Evolutionary conservation across 2,797 vertebrate genomes (phyloP).

Genomic region (Chiloscyllium punctatum): DNA sequence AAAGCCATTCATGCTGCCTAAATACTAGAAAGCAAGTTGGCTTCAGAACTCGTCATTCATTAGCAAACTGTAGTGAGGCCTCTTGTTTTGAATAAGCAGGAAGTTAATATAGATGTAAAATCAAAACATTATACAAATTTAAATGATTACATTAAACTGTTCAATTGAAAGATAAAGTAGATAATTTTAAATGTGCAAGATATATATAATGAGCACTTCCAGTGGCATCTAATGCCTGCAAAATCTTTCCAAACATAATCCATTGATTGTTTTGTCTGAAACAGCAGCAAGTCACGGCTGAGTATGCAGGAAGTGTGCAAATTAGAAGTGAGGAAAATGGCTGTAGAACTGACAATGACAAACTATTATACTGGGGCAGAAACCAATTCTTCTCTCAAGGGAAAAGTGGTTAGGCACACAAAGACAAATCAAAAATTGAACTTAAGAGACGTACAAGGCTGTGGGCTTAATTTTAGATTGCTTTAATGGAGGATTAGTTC

Average conservation of each 20-base stretch:
- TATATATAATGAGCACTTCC: not conserved
- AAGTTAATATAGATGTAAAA: not conserved
- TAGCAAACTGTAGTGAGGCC: not conserved
- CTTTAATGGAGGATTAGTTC: not conserved
- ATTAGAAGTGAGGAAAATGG: not conserved
- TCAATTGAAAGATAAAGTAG: not conserved
- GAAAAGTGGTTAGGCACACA: not conserved
- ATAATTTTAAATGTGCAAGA: not conserved
- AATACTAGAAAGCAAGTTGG: not conserved
- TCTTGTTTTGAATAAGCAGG: not conserved
- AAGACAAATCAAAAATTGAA: not conserved
- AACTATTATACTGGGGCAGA: not conserved
- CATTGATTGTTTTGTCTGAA: not conserved
- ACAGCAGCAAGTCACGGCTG: not conserved
- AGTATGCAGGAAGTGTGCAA: not conserved
- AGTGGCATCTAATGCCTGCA: not conserved
- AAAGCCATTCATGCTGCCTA: not conserved
- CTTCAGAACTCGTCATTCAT: not conserved
- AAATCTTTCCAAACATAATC: not conserved
- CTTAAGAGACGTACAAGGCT: not conserved
- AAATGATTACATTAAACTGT: not conserved
- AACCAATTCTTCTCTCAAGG: not conserved
- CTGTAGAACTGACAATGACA: conserved; percentile 1
- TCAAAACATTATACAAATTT: not conserved
- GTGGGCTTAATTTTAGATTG: not conserved